These are phyloP conservation scores for Parascotia fuliginaria DNA, from an alignment of 2,888 invertebrate species.

Conservation along the genomic window DNA sequence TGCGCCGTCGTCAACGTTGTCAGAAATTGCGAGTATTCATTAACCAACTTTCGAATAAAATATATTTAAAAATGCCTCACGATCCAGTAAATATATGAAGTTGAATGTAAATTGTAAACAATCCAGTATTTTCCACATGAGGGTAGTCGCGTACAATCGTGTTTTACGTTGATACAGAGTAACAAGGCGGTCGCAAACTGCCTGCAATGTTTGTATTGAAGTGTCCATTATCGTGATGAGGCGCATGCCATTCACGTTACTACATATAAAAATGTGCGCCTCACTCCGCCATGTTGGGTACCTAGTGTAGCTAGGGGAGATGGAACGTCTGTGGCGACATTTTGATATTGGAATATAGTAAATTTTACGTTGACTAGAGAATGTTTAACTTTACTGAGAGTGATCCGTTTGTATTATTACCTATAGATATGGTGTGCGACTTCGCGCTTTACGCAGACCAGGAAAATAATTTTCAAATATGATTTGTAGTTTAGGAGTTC, in stretches of 20 bases:
- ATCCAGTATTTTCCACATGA: conserved; percentile 28
- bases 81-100: conserved; percentile 23
- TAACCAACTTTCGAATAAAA: conserved; percentile 19
- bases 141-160: conserved; percentile 31
- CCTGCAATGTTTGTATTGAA: conserved; percentile 60
- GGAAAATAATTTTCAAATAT: too few relatives aligned
- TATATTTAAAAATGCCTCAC: conserved; percentile 14
- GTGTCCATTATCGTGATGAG: conserved; percentile 75
- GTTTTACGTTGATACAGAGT: conserved; percentile 40
- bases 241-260: conserved; percentile 51
- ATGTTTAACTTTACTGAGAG: too few relatives aligned
- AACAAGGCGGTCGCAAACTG: conserved; percentile 53
- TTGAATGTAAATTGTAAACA: conserved; percentile 33
- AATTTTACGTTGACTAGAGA: neutral
- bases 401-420: too few relatives aligned
- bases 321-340: conserved; percentile 15
- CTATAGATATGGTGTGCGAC: too few relatives aligned
- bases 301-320: neutral
- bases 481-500: too few relatives aligned
- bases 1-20: conserved; percentile 17
- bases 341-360: conserved; percentile 10
- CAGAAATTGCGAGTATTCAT: conserved; percentile 30
- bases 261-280: conserved; percentile 47
- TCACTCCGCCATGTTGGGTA: conserved; percentile 22
- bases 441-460: too few relatives aligned